Evolutionary conservation across 1,140 invertebrate genomes (phyloP).

Genomic region (Drosophila orena): DNA sequence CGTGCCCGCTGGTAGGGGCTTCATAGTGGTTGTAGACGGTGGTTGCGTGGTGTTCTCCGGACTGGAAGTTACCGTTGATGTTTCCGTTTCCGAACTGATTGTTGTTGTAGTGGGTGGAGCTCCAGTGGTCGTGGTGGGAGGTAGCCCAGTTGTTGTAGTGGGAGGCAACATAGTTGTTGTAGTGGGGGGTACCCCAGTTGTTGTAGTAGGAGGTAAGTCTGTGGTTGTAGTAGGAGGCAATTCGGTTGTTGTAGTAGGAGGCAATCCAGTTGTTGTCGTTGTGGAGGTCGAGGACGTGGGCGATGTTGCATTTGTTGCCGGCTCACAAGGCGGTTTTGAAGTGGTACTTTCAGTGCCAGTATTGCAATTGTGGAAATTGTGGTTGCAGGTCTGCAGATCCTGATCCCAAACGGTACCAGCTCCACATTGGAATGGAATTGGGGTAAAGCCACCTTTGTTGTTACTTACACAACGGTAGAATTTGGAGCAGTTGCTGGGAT

Average conservation of each 20-base stretch:
- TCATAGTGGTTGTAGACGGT: constrained; percentile 41
- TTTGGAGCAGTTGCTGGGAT: constrained; percentile 87
- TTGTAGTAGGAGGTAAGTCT: background rate
- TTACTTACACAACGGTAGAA: constrained; percentile 89
- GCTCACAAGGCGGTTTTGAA: constrained; percentile 58
- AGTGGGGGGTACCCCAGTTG: background rate
- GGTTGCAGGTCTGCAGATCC: constrained; percentile 87
- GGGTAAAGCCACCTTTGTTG: constrained; percentile 86
- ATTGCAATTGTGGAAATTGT: constrained; percentile 83
- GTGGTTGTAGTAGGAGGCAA: constrained; percentile 6
- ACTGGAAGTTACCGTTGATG: constrained; percentile 6
- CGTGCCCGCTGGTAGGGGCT: constrained; percentile 36
- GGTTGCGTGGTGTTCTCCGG: constrained; percentile 15
- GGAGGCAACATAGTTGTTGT: background rate
- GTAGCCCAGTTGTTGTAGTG: background rate
- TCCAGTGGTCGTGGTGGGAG: constrained; percentile 10
- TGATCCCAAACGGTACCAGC: constrained; percentile 89
- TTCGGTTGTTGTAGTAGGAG: constrained; percentile 11
- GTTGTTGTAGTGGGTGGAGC: constrained; percentile 11
- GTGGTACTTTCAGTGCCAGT: constrained; percentile 22
- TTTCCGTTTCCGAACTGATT: constrained; percentile 7
- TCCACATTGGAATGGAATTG: constrained; percentile 88
- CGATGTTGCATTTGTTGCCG: constrained; percentile 29
- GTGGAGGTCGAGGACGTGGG: constrained; percentile 10
- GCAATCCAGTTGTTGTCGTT: constrained; percentile 4